Evolutionary conservation across 2,888 invertebrate species (phyloP).

Genomic region (Sabatieria punctata): DNA sequence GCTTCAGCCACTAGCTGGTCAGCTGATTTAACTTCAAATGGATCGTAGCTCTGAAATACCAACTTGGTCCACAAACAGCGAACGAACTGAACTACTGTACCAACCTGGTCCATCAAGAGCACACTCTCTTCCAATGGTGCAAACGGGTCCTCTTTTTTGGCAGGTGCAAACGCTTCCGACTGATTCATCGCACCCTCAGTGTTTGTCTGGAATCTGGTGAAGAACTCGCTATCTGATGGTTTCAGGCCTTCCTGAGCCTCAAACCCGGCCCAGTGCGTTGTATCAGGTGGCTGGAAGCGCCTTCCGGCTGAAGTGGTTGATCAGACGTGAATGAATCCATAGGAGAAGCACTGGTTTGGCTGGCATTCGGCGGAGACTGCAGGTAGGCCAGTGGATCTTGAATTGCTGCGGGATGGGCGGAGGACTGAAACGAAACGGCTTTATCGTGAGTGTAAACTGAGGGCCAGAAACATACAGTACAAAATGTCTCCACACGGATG

Average conservation of each 20-base stretch:
- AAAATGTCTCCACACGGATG: too few species aligned
- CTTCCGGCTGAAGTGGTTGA: too few species aligned
- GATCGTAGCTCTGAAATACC: constrained; percentile 24
- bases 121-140: constrained; percentile 2
- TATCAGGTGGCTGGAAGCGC: too few species aligned
- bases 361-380: too few species aligned
- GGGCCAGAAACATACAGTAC: too few species aligned
- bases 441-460: too few species aligned
- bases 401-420: too few species aligned
- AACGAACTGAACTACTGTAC: not conserved
- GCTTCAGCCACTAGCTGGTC: constrained; percentile 30
- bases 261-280: not conserved
- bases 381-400: too few species aligned
- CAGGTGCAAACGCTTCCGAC: constrained; percentile 13
- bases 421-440: too few species aligned
- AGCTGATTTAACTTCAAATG: constrained; percentile 26
- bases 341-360: too few species aligned
- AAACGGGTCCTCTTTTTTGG: constrained; percentile 7
- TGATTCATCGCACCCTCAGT: constrained; percentile 1
- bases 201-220: constrained; percentile 12
- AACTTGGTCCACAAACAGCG: too few species aligned
- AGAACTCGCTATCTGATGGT: constrained; percentile 26
- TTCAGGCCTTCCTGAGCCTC: constrained; percentile 13
- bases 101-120: constrained; percentile 1
- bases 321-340: too few species aligned